Conservation (phyloP, 2,888 invertebrate species). For the Heteromyza rotundicornis region DNA sequence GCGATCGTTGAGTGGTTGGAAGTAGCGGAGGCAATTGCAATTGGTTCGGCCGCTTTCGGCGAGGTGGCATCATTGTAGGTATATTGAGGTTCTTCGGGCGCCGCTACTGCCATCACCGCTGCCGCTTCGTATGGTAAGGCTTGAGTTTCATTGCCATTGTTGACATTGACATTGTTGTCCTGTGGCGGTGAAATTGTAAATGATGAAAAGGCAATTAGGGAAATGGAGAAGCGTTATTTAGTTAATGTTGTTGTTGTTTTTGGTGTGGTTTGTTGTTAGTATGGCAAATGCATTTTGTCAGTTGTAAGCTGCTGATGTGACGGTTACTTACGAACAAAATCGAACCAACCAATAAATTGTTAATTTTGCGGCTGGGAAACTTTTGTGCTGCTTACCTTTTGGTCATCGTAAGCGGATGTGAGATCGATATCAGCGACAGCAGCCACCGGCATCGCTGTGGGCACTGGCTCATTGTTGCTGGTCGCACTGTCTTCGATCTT, state of each 20-base stretch:
- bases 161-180: conserved; percentile 46
- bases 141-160: too few relatives aligned
- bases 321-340: too few relatives aligned
- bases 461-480: too few relatives aligned
- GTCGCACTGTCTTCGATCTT: conserved; percentile 66
- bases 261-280: conserved; percentile 1
- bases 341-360: too few relatives aligned
- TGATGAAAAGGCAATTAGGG: conserved; percentile 12
- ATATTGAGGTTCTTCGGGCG: conserved; percentile 23
- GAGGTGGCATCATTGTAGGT: conserved; percentile 18
- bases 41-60: conserved; percentile 26
- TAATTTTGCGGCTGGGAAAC: neutral
- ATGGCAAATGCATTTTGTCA: neutral
- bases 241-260: too few relatives aligned
- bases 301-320: too few relatives aligned
- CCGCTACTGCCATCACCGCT: conserved; percentile 23
- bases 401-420: conserved; percentile 30
- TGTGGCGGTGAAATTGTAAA: conserved; percentile 24
- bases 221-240: neutral
- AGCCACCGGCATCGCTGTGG: conserved; percentile 23
- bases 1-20: neutral
- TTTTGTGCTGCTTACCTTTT: conserved; percentile 39
- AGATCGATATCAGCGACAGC: conserved; percentile 18
- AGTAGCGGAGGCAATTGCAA: conserved; percentile 4
- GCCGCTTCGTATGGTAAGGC: conserved; percentile 25